Evolutionary conservation across 2,113 vertebrate species (phyloP), one percentile per base, ranked within the genome.

Genomic region (Embiotoca jacksoni): DNA sequence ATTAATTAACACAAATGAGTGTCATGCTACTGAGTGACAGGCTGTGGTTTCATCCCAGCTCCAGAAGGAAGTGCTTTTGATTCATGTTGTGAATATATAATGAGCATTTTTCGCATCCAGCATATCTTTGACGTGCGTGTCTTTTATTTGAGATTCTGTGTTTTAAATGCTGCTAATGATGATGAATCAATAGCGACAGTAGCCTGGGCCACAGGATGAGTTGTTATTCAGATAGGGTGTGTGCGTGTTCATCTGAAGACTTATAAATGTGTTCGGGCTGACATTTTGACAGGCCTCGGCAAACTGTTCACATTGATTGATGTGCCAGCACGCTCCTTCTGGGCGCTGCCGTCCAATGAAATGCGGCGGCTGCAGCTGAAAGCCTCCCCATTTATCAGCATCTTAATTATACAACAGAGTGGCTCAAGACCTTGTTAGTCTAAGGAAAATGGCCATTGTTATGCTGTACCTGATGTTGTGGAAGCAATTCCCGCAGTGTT

Each of bases 291-390:
- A 91, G 85, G 90, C 81, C 88, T 86, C 80, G 30, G 88, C 86
- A 91, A 93, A 93, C 91, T 91, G 90, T 91, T 92, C 88, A 73
- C 79, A 80, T 82, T 94, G 92, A 95, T 94, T 93, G 92, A 94
- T 95, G 92, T 79, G 72, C 86, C 83, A 66, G 66, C 65, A 58
- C 35, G 39, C 75, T 83, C 66, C 68, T 84, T 77, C 78, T 70
- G 71, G 72, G 83, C 44, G 58, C 84, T 61, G 83, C 23, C 58
- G 39, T 78, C 83, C 82, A 84, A 86, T 88, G 75, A 88, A 84
- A 89, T 53, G 80, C 44, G 3, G 56, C 60, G 80, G 76, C 79
- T 86, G 81, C 86, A 78, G 81, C 74, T 73, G 68, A 84, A 80
- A 84, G 63, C 86, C 86, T 81, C 64, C 60, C 75, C 83, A 84